phyloP scores from a whole-genome alignment of 1,140 invertebrate species.

The Ostrea denselamellosa region DNA sequence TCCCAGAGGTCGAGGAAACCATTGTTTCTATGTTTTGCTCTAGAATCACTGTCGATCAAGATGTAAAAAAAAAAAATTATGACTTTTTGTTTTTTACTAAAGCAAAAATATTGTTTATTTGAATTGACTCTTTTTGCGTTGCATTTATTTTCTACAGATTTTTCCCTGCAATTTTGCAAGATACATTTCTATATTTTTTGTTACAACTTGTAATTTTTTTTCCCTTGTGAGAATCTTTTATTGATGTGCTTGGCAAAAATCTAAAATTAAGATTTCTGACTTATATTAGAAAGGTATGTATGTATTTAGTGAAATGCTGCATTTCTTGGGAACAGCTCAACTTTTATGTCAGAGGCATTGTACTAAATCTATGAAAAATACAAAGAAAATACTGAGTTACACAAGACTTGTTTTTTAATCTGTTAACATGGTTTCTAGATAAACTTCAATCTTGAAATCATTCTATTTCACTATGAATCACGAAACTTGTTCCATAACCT shows the following conservation, averaged over 20 bases:
- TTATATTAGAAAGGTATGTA: not conserved
- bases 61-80: not conserved
- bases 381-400: slow-evolving; percentile 28
- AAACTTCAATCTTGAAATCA: too few species aligned
- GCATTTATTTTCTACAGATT: slow-evolving; percentile 23
- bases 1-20: not conserved
- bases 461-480: too few species aligned
- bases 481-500: too few species aligned
- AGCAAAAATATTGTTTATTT: not conserved
- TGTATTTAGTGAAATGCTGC: not conserved
- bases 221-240: not conserved
- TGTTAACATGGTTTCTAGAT: too few species aligned
- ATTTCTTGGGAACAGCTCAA: slow-evolving; percentile 24
- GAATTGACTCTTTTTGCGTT: not conserved
- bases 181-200: not conserved
- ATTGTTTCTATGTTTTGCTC: not conserved
- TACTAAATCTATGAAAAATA: slow-evolving; percentile 28
- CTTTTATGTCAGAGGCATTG: slow-evolving; percentile 34
- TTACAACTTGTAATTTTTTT: not conserved
- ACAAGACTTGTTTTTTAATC: too few species aligned
- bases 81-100: not conserved
- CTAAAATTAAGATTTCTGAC: not conserved
- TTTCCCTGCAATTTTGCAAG: not conserved
- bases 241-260: not conserved
- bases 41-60: not conserved